Percentiles rank a stretch among this genome's conserved stretches.
These are phyloP conservation scores for Sialia sialis DNA, from an alignment of 2,113 vertebrate species.

Conservation along the genomic window DNA sequence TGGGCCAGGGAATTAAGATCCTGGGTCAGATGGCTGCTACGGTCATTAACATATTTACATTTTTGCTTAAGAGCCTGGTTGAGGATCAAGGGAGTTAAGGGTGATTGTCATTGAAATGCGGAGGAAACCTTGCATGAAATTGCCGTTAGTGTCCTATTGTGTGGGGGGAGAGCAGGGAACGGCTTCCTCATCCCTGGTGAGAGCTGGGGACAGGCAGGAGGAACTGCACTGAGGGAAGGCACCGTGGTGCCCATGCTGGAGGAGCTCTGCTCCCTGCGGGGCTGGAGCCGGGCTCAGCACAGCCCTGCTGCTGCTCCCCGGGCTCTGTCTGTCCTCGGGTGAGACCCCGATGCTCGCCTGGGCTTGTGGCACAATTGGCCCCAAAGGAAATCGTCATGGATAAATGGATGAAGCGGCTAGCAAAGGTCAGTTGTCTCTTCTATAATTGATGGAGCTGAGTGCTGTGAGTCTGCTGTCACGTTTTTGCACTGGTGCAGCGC, in stretches of 20 bases:
- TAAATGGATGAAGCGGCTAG: constrained; percentile 23
- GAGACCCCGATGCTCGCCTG: neutral
- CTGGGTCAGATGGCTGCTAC: constrained; percentile 36
- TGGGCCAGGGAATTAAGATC: constrained; percentile 8
- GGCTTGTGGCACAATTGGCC: neutral
- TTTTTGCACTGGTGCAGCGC: neutral
- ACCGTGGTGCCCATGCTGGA: neutral
- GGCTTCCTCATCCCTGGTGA: neutral
- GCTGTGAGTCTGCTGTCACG: neutral
- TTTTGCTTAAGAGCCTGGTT: constrained; percentile 58
- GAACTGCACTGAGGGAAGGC: neutral
- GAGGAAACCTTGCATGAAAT: constrained; percentile 78
- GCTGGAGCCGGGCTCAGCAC: neutral
- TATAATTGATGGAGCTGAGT: neutral
- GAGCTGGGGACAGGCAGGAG: neutral
- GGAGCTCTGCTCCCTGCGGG: neutral
- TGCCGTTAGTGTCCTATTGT: constrained; percentile 67
- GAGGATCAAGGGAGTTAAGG: constrained; percentile 56
- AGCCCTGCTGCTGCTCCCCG: neutral
- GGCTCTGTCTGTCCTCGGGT: neutral
- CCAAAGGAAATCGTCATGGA: neutral
- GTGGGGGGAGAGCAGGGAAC: neutral
- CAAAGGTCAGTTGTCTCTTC: constrained; percentile 47
- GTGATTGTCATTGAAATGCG: constrained; percentile 65
- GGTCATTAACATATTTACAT: constrained; percentile 63